phyloP scores from a whole-genome alignment of 2,113 vertebrate species.

The Hystrix brachyura region DNA sequence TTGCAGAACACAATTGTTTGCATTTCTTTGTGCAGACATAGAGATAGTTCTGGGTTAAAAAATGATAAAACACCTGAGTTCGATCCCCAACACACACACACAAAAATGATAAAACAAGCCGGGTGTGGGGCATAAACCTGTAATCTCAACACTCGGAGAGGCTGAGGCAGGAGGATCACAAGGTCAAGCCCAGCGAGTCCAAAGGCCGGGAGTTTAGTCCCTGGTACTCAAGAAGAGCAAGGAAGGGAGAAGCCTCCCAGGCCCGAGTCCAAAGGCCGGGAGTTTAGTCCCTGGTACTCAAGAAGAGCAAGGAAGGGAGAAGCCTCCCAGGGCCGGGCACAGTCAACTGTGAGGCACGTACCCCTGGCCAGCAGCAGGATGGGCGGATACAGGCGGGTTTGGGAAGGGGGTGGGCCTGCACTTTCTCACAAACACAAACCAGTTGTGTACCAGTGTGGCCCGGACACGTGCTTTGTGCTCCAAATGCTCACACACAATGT shows the following conservation, averaged over 20 bases:
- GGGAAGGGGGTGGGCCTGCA: neutral
- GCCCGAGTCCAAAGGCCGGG: neutral
- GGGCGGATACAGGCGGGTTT: neutral
- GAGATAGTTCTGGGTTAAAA: neutral
- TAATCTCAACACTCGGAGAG: neutral
- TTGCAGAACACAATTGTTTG: neutral
- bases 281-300: neutral
- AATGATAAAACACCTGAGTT: neutral
- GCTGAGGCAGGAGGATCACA: neutral
- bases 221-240: neutral
- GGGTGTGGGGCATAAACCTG: neutral
- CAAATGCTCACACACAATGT: neutral
- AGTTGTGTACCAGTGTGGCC: neutral
- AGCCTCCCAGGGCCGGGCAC: fast-evolving
- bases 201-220: neutral
- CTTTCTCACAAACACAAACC: neutral
- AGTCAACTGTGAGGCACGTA: neutral
- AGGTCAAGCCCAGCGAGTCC: neutral
- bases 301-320: neutral
- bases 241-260: fast-evolving
- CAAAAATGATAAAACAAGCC: neutral
- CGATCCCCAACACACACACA: no score
- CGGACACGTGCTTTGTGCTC: neutral
- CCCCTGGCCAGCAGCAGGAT: neutral
- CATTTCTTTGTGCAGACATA: neutral